Evolutionary conservation across 2,888 invertebrate genomes (phyloP), one percentile per base, ranked within the genome.

Genomic region (Harpalus rufipes): DNA sequence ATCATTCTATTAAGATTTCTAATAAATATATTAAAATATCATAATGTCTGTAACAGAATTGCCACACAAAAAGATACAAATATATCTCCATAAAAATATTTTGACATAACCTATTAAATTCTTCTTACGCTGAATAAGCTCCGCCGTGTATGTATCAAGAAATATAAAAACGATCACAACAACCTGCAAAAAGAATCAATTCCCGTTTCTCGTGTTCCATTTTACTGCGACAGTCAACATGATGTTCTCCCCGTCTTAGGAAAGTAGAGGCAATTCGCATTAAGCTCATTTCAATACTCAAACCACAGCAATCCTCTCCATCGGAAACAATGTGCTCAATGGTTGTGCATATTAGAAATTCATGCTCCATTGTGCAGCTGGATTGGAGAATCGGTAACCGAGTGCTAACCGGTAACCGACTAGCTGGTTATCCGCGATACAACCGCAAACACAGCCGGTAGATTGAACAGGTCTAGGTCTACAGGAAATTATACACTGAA

Each of bases 261-360:
- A 51, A 51, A 51, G 44, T 51, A 51, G 7, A 51, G 12, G 44
- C 44, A 51, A 10, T 51, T 12, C 44, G 10, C 44, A 51, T 51
- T 51, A 51, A 51, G 44, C 44, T 51, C 44, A 51, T 51, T 51
- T 51, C 44, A 51, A 51, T 51, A 51, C 32, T 5, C 32, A 32
- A 32, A 32, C 32, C 32, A 32, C 44, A 51, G 3, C 44, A 8
- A 51, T 12, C 1, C 10, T 7, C 44, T 12, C 10, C 44, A 51
- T 51, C 39, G 61, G 65, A 44, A 78, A 84, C 84, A 84, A 84
- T 84, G 41, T 39, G 41, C 51, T 14, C 41, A 61, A 25, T 72
- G 84, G 78, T 84, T 84, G 63, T 78, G 84, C 78, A 84, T 84
- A 84, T 84, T 84, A 84, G 78, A 56, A 84, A 84, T 84, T 84